phyloP scores from a whole-genome alignment of 2,888 invertebrate genomes.

The Drosophila mimetica region DNA sequence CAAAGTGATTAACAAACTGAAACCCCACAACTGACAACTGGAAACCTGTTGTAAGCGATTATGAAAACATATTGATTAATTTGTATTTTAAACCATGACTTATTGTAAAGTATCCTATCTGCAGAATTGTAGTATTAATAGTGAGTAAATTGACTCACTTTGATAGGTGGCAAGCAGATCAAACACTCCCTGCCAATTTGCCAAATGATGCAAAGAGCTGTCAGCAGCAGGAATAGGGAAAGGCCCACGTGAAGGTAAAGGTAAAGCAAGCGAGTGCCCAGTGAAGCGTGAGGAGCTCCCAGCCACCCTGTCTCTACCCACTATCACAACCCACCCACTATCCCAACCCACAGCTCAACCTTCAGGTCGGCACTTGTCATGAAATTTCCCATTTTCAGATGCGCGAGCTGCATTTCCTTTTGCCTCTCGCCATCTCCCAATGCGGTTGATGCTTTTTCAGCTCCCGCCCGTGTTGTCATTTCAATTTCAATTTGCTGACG shows the following conservation, averaged over 20 bases:
- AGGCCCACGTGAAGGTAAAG: neutral
- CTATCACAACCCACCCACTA: neutral
- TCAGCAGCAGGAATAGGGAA: slow-evolving; percentile 33
- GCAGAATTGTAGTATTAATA: neutral
- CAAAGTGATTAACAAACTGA: no score
- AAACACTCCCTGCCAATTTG: slow-evolving; percentile 50
- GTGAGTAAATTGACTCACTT: neutral
- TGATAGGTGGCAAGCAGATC: slow-evolving; percentile 16
- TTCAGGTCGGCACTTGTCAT: slow-evolving; percentile 34
- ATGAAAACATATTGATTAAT: no score
- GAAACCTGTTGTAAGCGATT: no score
- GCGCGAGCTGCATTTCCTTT: slow-evolving; percentile 57
- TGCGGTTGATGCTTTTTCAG: slow-evolving; percentile 30
- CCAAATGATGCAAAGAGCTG: slow-evolving; percentile 35
- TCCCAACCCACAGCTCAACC: neutral
- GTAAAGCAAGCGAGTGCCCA: slow-evolving; percentile 6
- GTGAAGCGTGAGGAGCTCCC: slow-evolving; percentile 24
- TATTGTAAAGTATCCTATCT: no score
- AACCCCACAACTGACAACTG: no score
- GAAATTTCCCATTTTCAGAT: slow-evolving; percentile 54
- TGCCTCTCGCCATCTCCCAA: slow-evolving; percentile 25
- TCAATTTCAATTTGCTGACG: slow-evolving; percentile 73
- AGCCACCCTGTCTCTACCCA: neutral
- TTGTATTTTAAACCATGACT: no score
- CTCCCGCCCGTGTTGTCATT: slow-evolving; percentile 55